Percentiles rank a stretch among this genome's conserved stretches.
Evolutionary conservation across 2,888 invertebrate genomes (phyloP).

Genomic region (Drosophila paracracens): DNA sequence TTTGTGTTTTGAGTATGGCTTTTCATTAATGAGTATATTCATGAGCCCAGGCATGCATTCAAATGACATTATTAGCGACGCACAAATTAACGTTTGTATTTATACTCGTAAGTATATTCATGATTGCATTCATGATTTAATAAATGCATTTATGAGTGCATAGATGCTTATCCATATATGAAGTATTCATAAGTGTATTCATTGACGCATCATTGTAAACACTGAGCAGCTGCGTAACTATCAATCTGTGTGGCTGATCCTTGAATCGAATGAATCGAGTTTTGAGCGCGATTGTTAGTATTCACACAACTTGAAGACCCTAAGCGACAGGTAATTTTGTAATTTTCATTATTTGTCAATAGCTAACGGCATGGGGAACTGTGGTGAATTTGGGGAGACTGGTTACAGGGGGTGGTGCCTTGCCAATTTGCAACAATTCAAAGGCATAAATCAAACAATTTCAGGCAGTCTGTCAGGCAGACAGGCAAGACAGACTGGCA

Average conservation of each 20-base stretch:
- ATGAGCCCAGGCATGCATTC: conserved; percentile 16
- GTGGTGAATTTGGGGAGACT: background rate
- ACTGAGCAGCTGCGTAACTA: conserved; percentile 3
- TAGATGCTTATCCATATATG: conserved; percentile 4
- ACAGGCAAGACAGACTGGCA: conserved; percentile 12
- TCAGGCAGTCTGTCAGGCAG: conserved; percentile 67
- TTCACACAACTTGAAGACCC: conserved; percentile 38
- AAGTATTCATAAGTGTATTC: background rate
- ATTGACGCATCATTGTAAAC: background rate
- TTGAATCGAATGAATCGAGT: conserved; percentile 6
- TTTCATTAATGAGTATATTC: conserved; percentile 24
- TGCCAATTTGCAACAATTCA: conserved; percentile 76
- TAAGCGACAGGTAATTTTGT: conserved; percentile 69
- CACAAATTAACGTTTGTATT: background rate
- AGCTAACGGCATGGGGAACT: conserved; percentile 31
- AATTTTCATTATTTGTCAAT: conserved; percentile 80
- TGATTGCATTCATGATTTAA: conserved; percentile 6
- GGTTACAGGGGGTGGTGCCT: conserved; percentile 6
- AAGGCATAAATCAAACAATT: conserved; percentile 78
- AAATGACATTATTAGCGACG: conserved; percentile 3
- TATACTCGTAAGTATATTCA: conserved; percentile 3
- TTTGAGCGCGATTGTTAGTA: conserved; percentile 12
- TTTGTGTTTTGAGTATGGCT: conserved; percentile 8
- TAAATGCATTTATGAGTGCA: background rate
- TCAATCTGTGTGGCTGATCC: background rate